Conservation (phyloP, 2,797 vertebrate genomes). For the Sternotherus odoratus region DNA sequence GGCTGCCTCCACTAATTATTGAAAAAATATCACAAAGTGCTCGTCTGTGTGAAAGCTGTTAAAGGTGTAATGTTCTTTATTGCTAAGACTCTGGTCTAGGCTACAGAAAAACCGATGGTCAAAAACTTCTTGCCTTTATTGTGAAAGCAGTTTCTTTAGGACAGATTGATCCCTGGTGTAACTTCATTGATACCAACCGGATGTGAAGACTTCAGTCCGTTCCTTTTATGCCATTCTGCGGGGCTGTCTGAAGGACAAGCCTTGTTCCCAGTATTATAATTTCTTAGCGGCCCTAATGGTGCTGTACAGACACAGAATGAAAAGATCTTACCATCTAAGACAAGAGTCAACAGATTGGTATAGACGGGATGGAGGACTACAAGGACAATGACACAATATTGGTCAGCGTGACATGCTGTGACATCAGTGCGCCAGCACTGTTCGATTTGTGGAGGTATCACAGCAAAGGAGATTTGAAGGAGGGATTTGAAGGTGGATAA, state of each 20-base stretch:
- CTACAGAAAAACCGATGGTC: neutral
- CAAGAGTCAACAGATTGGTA: neutral
- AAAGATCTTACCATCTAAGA: neutral
- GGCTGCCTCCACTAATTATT: neutral
- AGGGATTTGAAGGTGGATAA: neutral
- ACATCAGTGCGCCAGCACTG: no score
- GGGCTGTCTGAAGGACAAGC: constrained; percentile 1
- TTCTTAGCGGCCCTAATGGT: neutral
- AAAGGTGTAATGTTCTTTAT: neutral
- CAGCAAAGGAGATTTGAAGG: neutral
- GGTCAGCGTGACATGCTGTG: neutral
- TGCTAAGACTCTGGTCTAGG: neutral
- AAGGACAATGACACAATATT: neutral
- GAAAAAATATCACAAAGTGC: fast-evolving
- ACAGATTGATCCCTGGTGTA: neutral
- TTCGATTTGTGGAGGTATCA: neutral
- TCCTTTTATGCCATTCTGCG: neutral
- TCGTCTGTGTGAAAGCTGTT: neutral
- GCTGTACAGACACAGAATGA: neutral
- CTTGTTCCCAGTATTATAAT: neutral
- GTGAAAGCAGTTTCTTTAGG: neutral
- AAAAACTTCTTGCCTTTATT: neutral
- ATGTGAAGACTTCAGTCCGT: constrained; percentile 5
- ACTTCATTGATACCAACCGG: neutral
- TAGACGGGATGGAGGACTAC: neutral